Evolutionary conservation across 1,140 invertebrate genomes (phyloP).

Genomic region (Pseudomyrmex flavicornis): DNA sequence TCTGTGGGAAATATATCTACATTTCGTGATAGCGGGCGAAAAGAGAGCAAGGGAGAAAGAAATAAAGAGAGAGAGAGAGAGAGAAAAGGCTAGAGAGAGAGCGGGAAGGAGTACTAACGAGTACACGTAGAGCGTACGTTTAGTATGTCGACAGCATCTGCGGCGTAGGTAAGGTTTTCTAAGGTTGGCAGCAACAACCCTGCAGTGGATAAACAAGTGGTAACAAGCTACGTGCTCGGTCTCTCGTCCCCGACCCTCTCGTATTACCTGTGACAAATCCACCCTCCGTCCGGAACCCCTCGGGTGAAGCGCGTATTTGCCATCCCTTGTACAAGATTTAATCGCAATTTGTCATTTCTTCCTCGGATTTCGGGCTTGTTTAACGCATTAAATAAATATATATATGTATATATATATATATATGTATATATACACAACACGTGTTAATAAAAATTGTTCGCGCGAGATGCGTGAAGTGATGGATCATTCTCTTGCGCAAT

Average conservation of each 20-base stretch:
- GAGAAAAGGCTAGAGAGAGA: neutral
- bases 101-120: constrained; percentile 66
- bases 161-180: constrained; percentile 67
- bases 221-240: constrained; percentile 79
- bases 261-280: constrained; percentile 71
- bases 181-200: constrained; percentile 67
- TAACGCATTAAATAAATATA: neutral
- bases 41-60: constrained; percentile 39
- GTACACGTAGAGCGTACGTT: constrained; percentile 73
- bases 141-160: constrained; percentile 75
- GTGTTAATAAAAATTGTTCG: constrained; percentile 36
- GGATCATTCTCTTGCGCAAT: constrained; percentile 6
- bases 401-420: no score
- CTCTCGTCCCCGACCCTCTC: constrained; percentile 57
- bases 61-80: neutral
- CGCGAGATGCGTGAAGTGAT: neutral
- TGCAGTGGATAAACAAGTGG: constrained; percentile 78
- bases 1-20: neutral
- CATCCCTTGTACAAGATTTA: constrained; percentile 44
- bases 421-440: no score
- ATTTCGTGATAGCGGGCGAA: constrained; percentile 21
- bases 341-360: constrained; percentile 58
- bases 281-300: constrained; percentile 51
- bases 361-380: neutral
- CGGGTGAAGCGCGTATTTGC: constrained; percentile 5